Evolutionary conservation across 2,888 invertebrate species (phyloP).

Genomic region (Phorcus lineatus): DNA sequence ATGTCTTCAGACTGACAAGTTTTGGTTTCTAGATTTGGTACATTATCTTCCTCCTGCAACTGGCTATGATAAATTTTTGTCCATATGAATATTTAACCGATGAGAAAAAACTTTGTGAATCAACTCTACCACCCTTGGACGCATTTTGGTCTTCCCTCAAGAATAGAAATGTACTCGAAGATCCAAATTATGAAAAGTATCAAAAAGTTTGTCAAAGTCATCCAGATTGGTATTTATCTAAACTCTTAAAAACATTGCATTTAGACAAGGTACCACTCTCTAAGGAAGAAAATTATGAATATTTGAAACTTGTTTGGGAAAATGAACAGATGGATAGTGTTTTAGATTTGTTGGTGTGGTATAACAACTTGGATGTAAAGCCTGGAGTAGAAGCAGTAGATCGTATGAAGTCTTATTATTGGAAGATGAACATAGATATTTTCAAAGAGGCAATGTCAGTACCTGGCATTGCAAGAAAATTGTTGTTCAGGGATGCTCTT

Average conservation of each 20-base stretch:
- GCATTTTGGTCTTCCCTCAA: not conserved
- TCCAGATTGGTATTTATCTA: not conserved
- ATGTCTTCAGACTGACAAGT: not conserved
- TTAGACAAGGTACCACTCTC: not conserved
- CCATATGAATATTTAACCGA: not conserved
- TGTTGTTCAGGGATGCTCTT: not conserved
- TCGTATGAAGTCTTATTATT: not conserved
- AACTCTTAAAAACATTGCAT: not conserved
- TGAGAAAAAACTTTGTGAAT: not conserved
- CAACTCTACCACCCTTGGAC: not conserved
- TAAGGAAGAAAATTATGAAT: not conserved
- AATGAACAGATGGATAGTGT: not conserved
- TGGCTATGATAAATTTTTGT: not conserved
- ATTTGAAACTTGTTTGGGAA: not conserved
- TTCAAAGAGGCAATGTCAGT: not conserved
- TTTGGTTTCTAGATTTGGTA: not conserved
- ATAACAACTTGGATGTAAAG: not conserved
- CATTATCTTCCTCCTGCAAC: slow-evolving; percentile 7
- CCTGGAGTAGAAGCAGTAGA: not conserved
- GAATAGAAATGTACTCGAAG: not conserved
- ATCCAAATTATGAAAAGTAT: not conserved
- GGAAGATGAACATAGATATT: not conserved
- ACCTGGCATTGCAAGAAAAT: not conserved
- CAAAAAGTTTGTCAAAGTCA: not conserved
- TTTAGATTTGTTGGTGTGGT: not conserved